Percentiles rank a stretch among this genome's conserved stretches.
Conservation (phyloP, 2,888 invertebrate genomes). For the Seira musarum region DNA sequence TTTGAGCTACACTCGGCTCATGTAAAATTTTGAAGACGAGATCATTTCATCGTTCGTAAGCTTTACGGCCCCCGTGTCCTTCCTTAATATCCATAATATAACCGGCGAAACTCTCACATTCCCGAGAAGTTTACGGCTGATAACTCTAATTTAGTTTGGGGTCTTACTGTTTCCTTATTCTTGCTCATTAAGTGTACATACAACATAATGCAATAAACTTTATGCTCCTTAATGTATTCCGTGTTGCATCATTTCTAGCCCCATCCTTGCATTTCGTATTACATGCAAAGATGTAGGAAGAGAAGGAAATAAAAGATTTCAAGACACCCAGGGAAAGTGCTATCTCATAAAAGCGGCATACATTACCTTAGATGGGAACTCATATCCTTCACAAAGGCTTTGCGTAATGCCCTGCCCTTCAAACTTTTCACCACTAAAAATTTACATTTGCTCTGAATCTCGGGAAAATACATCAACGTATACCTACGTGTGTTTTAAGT, state of each 20-base stretch:
- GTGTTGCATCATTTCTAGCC: constrained; percentile 50
- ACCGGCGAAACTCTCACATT: constrained; percentile 33
- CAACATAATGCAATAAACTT: constrained; percentile 15
- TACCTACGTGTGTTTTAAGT: not conserved
- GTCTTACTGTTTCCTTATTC: constrained; percentile 42
- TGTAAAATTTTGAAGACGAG: constrained; percentile 4
- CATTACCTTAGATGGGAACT: constrained; percentile 53
- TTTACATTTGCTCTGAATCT: constrained; percentile 49
- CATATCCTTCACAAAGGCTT: constrained; percentile 35
- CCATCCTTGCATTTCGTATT: constrained; percentile 16
- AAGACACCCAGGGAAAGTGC: constrained; percentile 35
- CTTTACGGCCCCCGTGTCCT: constrained; percentile 57
- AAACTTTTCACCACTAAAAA: constrained; percentile 40
- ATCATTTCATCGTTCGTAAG: not conserved
- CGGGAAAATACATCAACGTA: not conserved
- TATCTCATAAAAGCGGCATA: constrained; percentile 51
- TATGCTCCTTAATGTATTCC: constrained; percentile 54
- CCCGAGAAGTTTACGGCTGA: constrained; percentile 51
- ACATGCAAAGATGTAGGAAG: constrained; percentile 14
- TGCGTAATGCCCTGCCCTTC: constrained; percentile 8
- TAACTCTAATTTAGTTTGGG: constrained; percentile 34
- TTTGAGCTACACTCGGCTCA: not conserved
- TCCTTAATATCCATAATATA: constrained; percentile 56
- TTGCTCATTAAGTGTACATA: constrained; percentile 6
- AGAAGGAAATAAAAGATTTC: constrained; percentile 31